Base-by-base conservation (phyloP, 2,113 vertebrate species). In the Perca flavescens region DNA sequence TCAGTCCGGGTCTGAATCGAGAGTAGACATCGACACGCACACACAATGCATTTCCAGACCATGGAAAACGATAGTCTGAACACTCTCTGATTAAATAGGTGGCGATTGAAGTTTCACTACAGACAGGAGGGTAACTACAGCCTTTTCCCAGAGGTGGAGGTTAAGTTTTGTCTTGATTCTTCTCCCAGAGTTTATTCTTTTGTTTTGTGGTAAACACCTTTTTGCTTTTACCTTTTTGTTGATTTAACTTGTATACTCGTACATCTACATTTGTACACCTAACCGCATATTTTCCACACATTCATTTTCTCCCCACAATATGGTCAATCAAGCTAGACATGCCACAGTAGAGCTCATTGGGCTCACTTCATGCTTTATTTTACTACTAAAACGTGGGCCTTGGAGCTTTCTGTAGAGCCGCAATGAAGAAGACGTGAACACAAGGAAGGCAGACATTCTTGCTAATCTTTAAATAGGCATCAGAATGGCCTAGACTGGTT, bases 51-150 rank as follows among this genome's bases (percentile, higher is more conserved):
- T 80, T 77, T 85, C 83, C 77, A 73, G 89, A 85, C 88, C 82
- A 82, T 90, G 78, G 77, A 85, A 84, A 86, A 75, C 2, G 31
- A 66, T 49, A 58, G 53, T 77, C 70, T 78, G 82, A 89, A 79
- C 85, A 60, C 61, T 62, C 90, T 79, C 83, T 90, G 87, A 88
- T 92, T 91, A 92, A 89, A 80, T 87, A 88, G 85, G 86, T 79
- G 76, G 75, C 86, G 84, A 91, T 79, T 92, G 87, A 91, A 85
- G 87, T 89, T 89, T 90, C 71, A 73, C 84, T 85, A 67, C 77
- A 86, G 90, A 82, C 85, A 74, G 79, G 71, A 68, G 57, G 74
- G 83, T 83, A 86, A 66, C 80, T 77, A 82, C 49, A 77, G 88
- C 68, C 66, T 74, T 84, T 76, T 57, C 76, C 77, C 74, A 47